Percentiles rank a stretch among this genome's conserved stretches.
Conservation (phyloP, 2,888 invertebrate species). For the Athripsodes cinereus region DNA sequence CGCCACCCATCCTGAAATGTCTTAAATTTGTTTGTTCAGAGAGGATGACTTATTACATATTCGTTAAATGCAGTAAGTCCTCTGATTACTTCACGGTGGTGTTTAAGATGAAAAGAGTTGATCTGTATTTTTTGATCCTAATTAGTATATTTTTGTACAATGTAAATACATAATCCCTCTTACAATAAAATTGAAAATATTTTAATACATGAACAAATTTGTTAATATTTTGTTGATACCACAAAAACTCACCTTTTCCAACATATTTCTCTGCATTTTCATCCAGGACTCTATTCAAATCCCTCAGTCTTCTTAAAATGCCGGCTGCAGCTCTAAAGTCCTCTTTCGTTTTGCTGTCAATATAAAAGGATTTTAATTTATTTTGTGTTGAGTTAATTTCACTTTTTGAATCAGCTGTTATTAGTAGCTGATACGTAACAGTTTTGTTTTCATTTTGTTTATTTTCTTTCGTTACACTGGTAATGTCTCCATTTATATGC, state of each 20-base stretch:
- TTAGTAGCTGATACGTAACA: background rate
- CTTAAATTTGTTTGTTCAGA: too few species aligned
- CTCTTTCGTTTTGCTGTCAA: background rate
- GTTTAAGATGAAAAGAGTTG: too few species aligned
- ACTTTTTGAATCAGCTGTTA: background rate
- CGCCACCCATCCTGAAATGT: too few species aligned
- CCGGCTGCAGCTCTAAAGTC: background rate
- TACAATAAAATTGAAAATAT: too few species aligned
- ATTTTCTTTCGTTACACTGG: background rate
- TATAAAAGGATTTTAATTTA: background rate
- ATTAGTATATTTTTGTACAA: too few species aligned
- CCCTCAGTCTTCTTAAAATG: background rate
- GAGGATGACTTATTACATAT: too few species aligned
- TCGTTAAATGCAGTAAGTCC: too few species aligned
- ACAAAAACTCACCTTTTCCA: constrained; percentile 9
- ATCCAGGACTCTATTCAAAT: constrained; percentile 6
- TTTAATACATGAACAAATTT: too few species aligned
- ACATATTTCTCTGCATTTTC: constrained; percentile 2
- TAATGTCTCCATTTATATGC: background rate
- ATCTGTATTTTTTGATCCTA: too few species aligned
- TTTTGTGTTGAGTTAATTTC: background rate
- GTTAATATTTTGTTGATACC: too few species aligned
- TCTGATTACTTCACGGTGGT: too few species aligned
- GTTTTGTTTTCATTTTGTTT: constrained; percentile 6
- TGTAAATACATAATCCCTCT: too few species aligned